These are phyloP conservation scores for Tenrec ecaudatus DNA, from an alignment of 2,113 vertebrate genomes.

Conservation along the genomic window DNA sequence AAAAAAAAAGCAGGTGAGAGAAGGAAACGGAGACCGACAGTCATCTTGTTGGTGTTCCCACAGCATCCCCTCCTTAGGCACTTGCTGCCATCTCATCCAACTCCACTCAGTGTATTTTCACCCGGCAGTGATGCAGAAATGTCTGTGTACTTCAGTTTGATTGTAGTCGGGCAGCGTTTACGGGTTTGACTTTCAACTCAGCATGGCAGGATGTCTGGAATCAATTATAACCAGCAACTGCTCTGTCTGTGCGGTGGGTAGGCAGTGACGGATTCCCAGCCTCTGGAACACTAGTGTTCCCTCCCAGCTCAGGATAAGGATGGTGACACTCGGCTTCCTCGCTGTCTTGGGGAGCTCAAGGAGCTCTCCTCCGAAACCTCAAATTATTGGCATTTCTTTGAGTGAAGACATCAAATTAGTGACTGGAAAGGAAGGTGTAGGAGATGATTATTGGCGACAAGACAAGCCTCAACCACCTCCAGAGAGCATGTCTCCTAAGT, in stretches of 20 bases:
- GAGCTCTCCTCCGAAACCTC: not conserved
- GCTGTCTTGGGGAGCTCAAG: not conserved
- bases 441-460: not conserved
- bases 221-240: constrained; percentile 62
- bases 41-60: constrained; percentile 20
- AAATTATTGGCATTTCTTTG: constrained; percentile 52
- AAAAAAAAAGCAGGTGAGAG: not conserved
- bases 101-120: constrained; percentile 56
- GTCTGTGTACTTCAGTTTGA: constrained; percentile 58
- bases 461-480: not conserved
- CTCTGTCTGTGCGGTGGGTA: constrained; percentile 2
- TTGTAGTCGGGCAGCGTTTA: constrained; percentile 60
- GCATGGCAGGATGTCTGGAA: constrained; percentile 63
- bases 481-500: not conserved
- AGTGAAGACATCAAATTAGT: constrained; percentile 59
- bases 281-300: not conserved
- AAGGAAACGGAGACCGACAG: not conserved
- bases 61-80: not conserved
- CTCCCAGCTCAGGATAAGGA: not conserved
- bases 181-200: constrained; percentile 73
- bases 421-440: constrained; percentile 29
- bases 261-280: not conserved
- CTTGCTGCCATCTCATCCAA: not conserved
- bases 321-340: not conserved
- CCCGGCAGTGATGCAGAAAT: constrained; percentile 55